Base-by-base conservation (phyloP, 2,888 invertebrate genomes). In the Troglohyphantes excavatus region DNA sequence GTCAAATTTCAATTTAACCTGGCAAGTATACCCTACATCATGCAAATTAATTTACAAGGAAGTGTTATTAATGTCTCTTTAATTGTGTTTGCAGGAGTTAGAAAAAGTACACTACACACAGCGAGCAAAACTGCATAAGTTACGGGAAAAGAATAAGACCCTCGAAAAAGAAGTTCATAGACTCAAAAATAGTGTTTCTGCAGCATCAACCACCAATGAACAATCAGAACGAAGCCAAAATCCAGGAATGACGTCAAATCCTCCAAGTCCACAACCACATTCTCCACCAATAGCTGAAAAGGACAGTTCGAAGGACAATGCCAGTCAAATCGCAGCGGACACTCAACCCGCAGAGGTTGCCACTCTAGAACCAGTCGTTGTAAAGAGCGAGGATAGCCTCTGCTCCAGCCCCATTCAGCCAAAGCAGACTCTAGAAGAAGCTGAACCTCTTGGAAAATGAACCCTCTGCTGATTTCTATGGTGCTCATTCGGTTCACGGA, bases 381-480 rank as follows among this genome's bases (percentile, higher is more conserved):
- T 23, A 46, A 27, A 17, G 63, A 86, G 26, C 63, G 70, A 43
- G 46, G 63, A 23, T n/a, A 78, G 53, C 17, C 46, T 73, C 39
- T 73, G 19, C 59, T 46, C 75, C 33, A 82, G 75, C 67, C 81
- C 88, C 21, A 39, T 82, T 59, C 75, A 29, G 82, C 82, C 88
- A 88, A 88, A 88, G 81, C 82, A 73, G 68, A 23, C 68, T 17
- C 33, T 73, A n/a, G 53, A 46, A 33, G 65, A 79, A 81, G 53
- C 59, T 17, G 88, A 88, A 82, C 68, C 82, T 33, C 75, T 82
- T 67, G 81, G 88, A 67, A 81, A 88, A 76, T 88, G 75, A 88
- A 88, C 87, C 78, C 78, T 61, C 73, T 67, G 88, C 88, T 88
- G 88, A 88, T 88, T 88, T 88, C 88, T 88, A 82, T 88, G 88